Percentiles rank a stretch among this genome's conserved stretches.
These are phyloP conservation scores for Brachyrhaphis roseni DNA, from an alignment of 2,797 vertebrate genomes.

Conservation along the genomic window DNA sequence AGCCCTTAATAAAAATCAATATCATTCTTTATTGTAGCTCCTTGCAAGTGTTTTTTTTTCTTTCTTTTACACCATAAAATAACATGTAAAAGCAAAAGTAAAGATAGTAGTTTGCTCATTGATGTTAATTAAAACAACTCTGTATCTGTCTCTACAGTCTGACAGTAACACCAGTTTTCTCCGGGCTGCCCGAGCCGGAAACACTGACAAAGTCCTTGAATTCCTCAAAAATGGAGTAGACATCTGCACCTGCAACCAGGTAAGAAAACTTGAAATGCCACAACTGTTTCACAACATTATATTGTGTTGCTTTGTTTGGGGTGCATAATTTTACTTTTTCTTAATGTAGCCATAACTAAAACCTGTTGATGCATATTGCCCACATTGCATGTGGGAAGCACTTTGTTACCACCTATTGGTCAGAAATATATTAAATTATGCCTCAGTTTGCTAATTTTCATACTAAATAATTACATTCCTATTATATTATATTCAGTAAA, in stretches of 20 bases:
- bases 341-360: background rate
- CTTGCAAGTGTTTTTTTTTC: background rate
- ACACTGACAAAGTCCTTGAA: constrained; percentile 96
- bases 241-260: constrained; percentile 96
- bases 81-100: background rate
- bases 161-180: constrained; percentile 99
- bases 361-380: background rate
- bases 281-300: background rate
- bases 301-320: background rate
- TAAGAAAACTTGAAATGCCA: constrained; percentile 29
- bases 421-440: background rate
- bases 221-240: constrained; percentile 96
- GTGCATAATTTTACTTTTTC: background rate
- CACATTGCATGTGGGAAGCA: background rate
- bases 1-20: background rate
- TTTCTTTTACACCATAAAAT: background rate
- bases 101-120: background rate
- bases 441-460: background rate
- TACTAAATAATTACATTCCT: background rate
- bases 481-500: no score
- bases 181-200: constrained; percentile 93
- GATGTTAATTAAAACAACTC: background rate
- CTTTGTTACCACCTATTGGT: background rate
- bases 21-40: background rate
- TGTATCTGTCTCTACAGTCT: constrained; percentile 80